Base-by-base conservation (phyloP, 2,797 vertebrate genomes). In the Sebastes cheni region DNA sequence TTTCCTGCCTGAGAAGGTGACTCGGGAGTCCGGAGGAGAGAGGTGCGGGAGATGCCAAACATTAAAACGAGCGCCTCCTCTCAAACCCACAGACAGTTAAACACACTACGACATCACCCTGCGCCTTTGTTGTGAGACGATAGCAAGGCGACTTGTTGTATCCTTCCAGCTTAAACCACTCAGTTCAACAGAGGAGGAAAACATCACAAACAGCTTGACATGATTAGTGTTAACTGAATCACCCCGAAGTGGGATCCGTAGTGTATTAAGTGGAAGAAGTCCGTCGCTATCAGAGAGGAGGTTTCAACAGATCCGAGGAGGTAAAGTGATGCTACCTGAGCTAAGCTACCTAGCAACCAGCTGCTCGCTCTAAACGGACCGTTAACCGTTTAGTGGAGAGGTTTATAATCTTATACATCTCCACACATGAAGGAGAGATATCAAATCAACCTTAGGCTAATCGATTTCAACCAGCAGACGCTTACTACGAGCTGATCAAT, bases 71-170 rank as follows among this genome's bases (percentile, higher is more conserved):
- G 65, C 5, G 54, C 70, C 7, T 42, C 39, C 61, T 30, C 2
- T 16, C 0, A 20, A 39, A n/a, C 23, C 16, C 32, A 2, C 59
- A 6, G 18, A 12, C 27, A 2, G 58, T 76, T 50, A 70, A 79
- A 85, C 81, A 70, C n/a, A 2, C 2, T 18, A 93, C 93, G 34
- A 20, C 91, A 95, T 93, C 83, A 79, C 0, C 27, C 64, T 22
- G 94, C 94, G 94, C 81, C 95, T 90, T 92, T 94, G 91, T 95
- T 95, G 91, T 89, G 80, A 86, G 90, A 67, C 73, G 73, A 54
- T 56, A 86, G 82, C 78, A 68, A 54, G 34, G 58, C 61, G 67
- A 32, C 66, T 73, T 66, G 55, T 77, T 74, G 36, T 39, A 72
- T 64, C 20, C 3, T 50, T 25, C 46, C 23, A 80, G 77, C 72